phyloP scores from a whole-genome alignment of 1,140 invertebrate species.

The Stegodyphus dumicola region DNA sequence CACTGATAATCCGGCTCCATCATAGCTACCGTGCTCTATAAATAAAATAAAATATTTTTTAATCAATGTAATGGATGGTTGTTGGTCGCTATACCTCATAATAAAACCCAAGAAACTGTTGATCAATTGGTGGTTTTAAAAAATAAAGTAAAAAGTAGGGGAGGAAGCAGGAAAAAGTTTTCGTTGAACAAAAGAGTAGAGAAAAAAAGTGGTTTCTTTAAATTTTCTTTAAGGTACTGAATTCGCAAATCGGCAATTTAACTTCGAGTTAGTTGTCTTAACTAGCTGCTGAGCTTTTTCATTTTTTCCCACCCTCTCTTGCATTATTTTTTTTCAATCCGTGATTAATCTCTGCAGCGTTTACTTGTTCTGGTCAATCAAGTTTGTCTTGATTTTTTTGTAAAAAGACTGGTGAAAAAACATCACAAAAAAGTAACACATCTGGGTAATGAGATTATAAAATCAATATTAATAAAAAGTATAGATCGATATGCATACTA shows the following conservation, averaged over 20 bases:
- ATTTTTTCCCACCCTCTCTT: conserved; percentile 21
- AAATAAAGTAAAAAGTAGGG: no score
- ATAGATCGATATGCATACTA: conserved; percentile 47
- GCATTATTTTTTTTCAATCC: conserved; percentile 32
- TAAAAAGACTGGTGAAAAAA: conserved; percentile 15
- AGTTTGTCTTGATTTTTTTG: conserved; percentile 50
- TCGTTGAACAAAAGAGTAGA: no score
- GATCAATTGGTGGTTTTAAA: no score
- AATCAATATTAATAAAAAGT: conserved; percentile 61
- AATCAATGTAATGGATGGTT: no score
- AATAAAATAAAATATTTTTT: no score
- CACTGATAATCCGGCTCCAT: no score
- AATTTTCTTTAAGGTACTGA: conserved; percentile 40
- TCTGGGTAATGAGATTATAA: conserved; percentile 56
- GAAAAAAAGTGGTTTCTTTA: conserved; percentile 1
- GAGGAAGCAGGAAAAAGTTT: no score
- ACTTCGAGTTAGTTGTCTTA: conserved; percentile 51
- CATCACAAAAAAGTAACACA: conserved; percentile 28
- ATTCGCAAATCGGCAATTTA: conserved; percentile 47
- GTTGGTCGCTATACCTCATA: no score
- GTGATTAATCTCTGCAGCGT: conserved; percentile 55
- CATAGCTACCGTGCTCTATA: no score
- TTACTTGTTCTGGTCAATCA: conserved; percentile 61
- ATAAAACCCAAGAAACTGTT: no score
- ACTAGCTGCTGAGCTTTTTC: conserved; percentile 34